Conservation (phyloP, 1,140 invertebrate genomes). For the Tenebrio molitor region DNA sequence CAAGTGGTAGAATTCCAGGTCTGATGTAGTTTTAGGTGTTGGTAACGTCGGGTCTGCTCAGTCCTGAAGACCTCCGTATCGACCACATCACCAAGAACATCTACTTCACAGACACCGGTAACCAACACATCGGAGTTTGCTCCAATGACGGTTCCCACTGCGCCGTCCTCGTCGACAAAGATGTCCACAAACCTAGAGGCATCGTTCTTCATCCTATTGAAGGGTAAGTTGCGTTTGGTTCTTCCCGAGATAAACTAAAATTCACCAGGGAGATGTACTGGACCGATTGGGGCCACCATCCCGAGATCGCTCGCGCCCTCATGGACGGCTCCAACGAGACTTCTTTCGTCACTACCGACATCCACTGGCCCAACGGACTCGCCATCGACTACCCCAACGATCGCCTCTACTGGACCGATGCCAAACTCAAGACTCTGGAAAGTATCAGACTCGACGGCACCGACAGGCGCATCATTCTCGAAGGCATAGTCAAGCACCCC, state of each 20-base stretch:
- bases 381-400: slow-evolving; percentile 88
- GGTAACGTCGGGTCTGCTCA: slow-evolving; percentile 76
- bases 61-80: slow-evolving; percentile 82
- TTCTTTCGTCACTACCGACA: slow-evolving; percentile 75
- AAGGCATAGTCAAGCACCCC: slow-evolving; percentile 77
- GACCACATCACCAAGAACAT: slow-evolving; percentile 87
- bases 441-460: slow-evolving; percentile 82
- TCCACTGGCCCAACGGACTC: slow-evolving; percentile 90
- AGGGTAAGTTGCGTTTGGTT: slow-evolving; percentile 68
- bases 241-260: not conserved
- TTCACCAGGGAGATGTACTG: slow-evolving; percentile 81
- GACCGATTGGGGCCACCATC: slow-evolving; percentile 84
- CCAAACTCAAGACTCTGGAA: slow-evolving; percentile 80
- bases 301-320: slow-evolving; percentile 81
- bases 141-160: slow-evolving; percentile 74
- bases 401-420: slow-evolving; percentile 85
- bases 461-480: slow-evolving; percentile 73
- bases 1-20: not conserved
- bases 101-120: slow-evolving; percentile 83
- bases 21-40: slow-evolving; percentile 65
- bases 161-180: slow-evolving; percentile 72
- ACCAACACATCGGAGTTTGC: slow-evolving; percentile 83
- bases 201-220: slow-evolving; percentile 74
- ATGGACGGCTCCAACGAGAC: slow-evolving; percentile 84
- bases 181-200: slow-evolving; percentile 73